Evolutionary conservation across 1,140 invertebrate species (phyloP), one percentile per base, ranked within the genome.

Genomic region (Drosophila ercepeae): DNA sequence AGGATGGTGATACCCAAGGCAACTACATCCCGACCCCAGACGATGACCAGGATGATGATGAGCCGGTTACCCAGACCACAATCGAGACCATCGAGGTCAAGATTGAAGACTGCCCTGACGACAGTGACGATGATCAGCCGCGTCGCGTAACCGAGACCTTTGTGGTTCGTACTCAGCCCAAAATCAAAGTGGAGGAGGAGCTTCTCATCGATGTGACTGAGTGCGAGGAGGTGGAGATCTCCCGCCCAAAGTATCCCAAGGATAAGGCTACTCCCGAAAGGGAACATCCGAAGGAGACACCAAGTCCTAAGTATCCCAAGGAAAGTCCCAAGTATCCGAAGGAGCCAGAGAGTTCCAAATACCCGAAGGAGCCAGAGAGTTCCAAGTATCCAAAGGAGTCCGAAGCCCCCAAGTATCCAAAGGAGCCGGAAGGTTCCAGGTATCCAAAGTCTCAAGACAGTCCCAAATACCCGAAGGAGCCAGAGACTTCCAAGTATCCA

Each of bases 1-100:
- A 88, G 48, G 78, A 89, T 71, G 89, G 89, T 4, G 88, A 90
- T 49, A 90, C 89, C 6, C 89, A 89, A 46, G 89, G 89, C 4
- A 77, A 41, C 29, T 88, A 51, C 18, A 59, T 23, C 5, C 23
- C 18, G 1, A 64, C 67, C 4, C 46, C 67, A 1, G 46, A 57
- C 13, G 58, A 75, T 36, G 48, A 32, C 4, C 25, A 27, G 3
- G 29, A 32, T 0, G 9, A 27, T 8, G 27, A n/a, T 32, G 48
- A 54, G 1, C 69, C 58, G 11, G 46, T 48, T 25, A 60, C 45
- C 8, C 34, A 68, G 51, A 65, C 41, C 1, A 48, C 79, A 50
- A 59, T 76, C 0, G 79, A 83, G 29, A 89, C 82, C 1, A 88
- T 90, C 5, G 54, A 90, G 36, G 90, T 91, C 3, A 88, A 76